These are phyloP conservation scores for Spilosoma lubricipeda DNA, from an alignment of 2,888 invertebrate genomes.

Conservation along the genomic window DNA sequence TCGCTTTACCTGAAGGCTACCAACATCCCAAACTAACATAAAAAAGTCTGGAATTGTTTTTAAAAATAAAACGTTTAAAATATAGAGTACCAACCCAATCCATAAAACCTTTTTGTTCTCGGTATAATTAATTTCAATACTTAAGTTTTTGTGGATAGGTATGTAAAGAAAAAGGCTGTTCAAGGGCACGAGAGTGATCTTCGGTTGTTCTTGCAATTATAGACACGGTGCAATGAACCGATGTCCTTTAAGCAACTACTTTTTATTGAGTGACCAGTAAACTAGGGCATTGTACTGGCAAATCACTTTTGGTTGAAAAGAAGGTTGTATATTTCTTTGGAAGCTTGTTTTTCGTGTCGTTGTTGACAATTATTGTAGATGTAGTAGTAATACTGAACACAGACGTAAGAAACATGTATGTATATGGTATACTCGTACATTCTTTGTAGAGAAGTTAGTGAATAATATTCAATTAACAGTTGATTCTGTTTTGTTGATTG, in stretches of 20 bases:
- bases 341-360: background rate
- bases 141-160: conserved; percentile 32
- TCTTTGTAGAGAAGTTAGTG: no score
- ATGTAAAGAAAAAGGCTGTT: conserved; percentile 21
- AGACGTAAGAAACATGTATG: no score
- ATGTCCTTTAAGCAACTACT: conserved; percentile 31
- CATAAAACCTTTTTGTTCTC: conserved; percentile 33
- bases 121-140: conserved; percentile 39
- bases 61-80: conserved; percentile 11
- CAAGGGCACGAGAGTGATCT: conserved; percentile 27
- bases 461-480: background rate
- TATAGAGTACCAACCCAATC: conserved; percentile 4
- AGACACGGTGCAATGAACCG: conserved; percentile 26
- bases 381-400: no score
- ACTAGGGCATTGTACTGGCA: conserved; percentile 45
- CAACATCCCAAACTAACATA: background rate
- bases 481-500: background rate
- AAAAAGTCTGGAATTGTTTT: conserved; percentile 2
- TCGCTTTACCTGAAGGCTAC: conserved; percentile 18
- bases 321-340: conserved; percentile 18
- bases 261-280: conserved; percentile 43
- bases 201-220: conserved; percentile 29
- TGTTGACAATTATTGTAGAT: no score
- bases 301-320: conserved; percentile 39
- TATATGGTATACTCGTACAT: no score